Conservation (phyloP, 2,888 invertebrate species). For the Dastarcus helophoroides region DNA sequence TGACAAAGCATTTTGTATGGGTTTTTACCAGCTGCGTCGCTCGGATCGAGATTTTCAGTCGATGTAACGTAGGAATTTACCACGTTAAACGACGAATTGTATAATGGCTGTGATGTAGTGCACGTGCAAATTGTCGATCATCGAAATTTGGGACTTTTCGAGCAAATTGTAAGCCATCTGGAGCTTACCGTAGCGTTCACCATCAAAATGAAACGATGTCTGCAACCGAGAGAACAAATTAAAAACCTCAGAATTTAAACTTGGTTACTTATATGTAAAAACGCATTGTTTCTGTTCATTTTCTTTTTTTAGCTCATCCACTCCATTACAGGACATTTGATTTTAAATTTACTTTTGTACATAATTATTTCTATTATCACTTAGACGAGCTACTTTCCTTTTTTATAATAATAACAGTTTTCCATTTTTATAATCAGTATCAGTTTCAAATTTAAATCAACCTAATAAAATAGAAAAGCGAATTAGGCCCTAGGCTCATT, state of each 20-base stretch:
- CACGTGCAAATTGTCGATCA: conserved; percentile 85
- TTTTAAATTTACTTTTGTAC: too few species aligned
- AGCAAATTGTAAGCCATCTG: conserved; percentile 80
- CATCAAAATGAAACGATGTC: conserved; percentile 63
- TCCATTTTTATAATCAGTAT: not conserved
- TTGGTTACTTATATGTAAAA: too few species aligned
- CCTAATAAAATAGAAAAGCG: too few species aligned
- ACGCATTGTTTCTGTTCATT: too few species aligned
- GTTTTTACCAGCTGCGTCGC: conserved; percentile 46
- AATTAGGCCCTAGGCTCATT: too few species aligned
- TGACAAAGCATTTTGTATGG: conserved; percentile 76
- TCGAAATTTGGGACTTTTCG: conserved; percentile 83
- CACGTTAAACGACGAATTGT: conserved; percentile 56
- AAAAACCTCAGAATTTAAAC: too few species aligned
- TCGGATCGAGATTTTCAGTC: conserved; percentile 24
- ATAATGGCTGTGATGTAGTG: conserved; percentile 87
- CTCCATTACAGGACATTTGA: too few species aligned
- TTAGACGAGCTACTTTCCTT: too few species aligned
- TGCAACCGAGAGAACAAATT: conserved; percentile 20
- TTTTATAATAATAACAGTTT: not conserved
- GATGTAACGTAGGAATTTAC: conserved; percentile 41
- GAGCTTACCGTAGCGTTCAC: conserved; percentile 65
- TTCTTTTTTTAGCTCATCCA: too few species aligned
- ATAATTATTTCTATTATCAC: too few species aligned
- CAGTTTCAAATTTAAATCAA: too few species aligned